These are phyloP conservation scores for Myoxocephalus aenaeus DNA, from an alignment of 2,797 vertebrate species.

Conservation along the genomic window DNA sequence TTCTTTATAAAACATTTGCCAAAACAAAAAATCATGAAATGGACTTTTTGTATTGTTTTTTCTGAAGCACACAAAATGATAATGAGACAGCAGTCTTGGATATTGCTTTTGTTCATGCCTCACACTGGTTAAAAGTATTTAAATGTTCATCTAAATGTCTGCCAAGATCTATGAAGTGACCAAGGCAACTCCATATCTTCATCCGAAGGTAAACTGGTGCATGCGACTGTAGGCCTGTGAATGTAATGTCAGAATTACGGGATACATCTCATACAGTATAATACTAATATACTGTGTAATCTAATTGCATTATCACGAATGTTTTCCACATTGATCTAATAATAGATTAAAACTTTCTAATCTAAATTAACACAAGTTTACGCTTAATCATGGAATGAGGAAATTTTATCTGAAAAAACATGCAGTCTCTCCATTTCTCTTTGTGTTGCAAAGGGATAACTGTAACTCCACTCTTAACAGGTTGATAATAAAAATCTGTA, in stretches of 20 bases:
- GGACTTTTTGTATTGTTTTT: background rate
- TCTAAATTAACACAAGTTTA: background rate
- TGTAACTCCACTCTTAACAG: background rate
- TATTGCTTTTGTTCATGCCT: background rate
- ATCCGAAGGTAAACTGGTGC: background rate
- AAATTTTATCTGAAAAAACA: background rate
- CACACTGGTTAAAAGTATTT: background rate
- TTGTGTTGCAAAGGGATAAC: background rate
- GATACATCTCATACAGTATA: background rate
- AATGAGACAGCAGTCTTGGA: background rate
- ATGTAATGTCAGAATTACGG: background rate
- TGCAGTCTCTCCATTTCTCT: background rate
- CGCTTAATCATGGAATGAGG: background rate
- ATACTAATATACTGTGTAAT: background rate
- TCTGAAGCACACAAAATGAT: background rate
- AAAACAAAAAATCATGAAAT: background rate
- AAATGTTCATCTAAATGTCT: constrained; percentile 7
- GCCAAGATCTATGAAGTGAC: background rate
- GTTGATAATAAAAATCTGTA: background rate
- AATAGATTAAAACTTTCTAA: background rate
- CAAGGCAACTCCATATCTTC: background rate
- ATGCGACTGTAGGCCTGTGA: background rate
- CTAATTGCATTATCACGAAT: background rate
- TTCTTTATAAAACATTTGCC: background rate
- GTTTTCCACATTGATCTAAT: background rate